Percentiles rank a stretch among this genome's conserved stretches.
Conservation (phyloP, 2,888 invertebrate species). For the Pandemis corylana region DNA sequence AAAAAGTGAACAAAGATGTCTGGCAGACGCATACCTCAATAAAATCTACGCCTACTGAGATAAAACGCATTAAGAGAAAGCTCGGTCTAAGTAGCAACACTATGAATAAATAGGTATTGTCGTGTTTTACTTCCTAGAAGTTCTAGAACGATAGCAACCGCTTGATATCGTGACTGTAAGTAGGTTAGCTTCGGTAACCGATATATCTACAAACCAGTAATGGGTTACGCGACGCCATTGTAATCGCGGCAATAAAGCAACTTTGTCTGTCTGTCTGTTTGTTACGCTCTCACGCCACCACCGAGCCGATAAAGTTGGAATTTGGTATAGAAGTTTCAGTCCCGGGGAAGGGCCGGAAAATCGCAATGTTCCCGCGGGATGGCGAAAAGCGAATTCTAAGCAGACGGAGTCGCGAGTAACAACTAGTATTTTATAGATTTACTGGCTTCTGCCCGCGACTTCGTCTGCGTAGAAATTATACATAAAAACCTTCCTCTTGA, state of each 20-base stretch:
- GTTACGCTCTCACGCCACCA: too few relatives aligned
- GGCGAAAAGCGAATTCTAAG: too few relatives aligned
- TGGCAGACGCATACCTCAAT: neutral
- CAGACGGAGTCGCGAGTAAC: too few relatives aligned
- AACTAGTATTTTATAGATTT: too few relatives aligned
- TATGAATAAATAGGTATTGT: neutral
- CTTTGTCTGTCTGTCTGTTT: neutral
- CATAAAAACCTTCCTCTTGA: too few relatives aligned
- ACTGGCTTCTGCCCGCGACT: too few relatives aligned
- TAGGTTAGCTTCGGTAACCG: slow-evolving; percentile 27
- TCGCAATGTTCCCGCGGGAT: too few relatives aligned
- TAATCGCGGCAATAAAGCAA: neutral
- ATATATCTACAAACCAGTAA: slow-evolving; percentile 23
- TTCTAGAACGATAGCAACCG: slow-evolving; percentile 26
- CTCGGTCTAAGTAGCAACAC: neutral
- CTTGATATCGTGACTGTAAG: slow-evolving; percentile 22
- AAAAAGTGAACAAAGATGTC: too few relatives aligned
- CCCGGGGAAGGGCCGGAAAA: too few relatives aligned
- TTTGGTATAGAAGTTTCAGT: too few relatives aligned
- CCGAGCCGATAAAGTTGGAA: too few relatives aligned
- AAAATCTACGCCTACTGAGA: neutral
- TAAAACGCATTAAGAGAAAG: neutral
- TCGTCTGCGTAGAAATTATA: too few relatives aligned
- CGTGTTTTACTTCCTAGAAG: slow-evolving; percentile 23
- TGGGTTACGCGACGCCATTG: slow-evolving; percentile 3